Percentiles rank a stretch among this genome's conserved stretches.
These are phyloP conservation scores for Larimichthys crocea DNA, from an alignment of 2,113 vertebrate species.

Conservation along the genomic window DNA sequence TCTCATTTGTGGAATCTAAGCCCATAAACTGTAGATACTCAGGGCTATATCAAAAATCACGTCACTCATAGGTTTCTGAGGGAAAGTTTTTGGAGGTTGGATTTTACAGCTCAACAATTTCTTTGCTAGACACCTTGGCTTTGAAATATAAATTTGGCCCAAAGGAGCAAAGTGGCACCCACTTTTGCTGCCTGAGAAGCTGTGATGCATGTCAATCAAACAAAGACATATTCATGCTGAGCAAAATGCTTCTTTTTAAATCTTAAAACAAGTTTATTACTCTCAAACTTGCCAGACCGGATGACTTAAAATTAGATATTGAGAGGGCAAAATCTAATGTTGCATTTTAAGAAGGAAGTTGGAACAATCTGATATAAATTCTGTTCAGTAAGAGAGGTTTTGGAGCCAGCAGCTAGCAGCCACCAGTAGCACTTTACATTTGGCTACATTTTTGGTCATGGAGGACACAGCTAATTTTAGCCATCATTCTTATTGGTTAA, in stretches of 20 bases:
- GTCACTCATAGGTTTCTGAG: conserved; percentile 3
- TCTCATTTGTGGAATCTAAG: conserved; percentile 23
- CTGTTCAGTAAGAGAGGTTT: not conserved
- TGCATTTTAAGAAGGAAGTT: not conserved
- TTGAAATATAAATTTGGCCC: not conserved
- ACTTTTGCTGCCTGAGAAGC: not conserved
- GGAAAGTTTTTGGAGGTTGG: not conserved
- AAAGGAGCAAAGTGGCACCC: not conserved
- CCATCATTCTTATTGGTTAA: not conserved
- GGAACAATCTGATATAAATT: not conserved
- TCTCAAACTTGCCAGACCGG: not conserved
- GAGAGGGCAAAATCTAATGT: not conserved
- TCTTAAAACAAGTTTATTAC: not conserved
- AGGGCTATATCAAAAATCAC: not conserved
- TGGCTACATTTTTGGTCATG: not conserved
- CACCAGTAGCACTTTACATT: not conserved
- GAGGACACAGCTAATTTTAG: not conserved
- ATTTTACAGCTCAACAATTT: not conserved
- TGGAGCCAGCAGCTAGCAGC: not conserved
- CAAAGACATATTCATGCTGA: not conserved
- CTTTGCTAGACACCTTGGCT: not conserved
- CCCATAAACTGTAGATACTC: conserved; percentile 31
- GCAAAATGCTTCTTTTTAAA: not conserved
- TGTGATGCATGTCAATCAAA: not conserved
- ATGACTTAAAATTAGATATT: not conserved